phyloP scores from a whole-genome alignment of 2,113 vertebrate genomes.

The Holacanthus passer region DNA sequence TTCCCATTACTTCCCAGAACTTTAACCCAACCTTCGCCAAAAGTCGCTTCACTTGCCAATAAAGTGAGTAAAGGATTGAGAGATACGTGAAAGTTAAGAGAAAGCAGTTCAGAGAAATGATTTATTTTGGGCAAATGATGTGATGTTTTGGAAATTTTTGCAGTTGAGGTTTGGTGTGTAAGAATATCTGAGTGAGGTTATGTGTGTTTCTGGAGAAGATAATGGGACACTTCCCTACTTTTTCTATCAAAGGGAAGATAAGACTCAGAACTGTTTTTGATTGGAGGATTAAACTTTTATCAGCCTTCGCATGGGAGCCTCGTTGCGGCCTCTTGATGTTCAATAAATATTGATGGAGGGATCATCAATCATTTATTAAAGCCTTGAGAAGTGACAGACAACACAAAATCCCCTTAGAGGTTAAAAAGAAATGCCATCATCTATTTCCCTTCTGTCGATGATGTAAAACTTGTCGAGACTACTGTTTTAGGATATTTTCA shows the following conservation, averaged over 20 bases:
- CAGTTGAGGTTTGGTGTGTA: neutral
- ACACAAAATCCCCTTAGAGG: conserved; percentile 36
- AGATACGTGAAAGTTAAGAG: neutral
- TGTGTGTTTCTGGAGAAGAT: neutral
- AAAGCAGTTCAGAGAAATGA: neutral
- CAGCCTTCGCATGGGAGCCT: conserved; percentile 37
- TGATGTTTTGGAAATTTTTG: neutral
- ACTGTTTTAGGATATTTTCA: conserved; percentile 18
- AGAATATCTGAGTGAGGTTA: neutral
- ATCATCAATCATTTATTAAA: conserved; percentile 72
- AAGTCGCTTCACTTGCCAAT: neutral
- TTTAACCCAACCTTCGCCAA: neutral
- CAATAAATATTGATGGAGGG: conserved; percentile 80
- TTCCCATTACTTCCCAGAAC: neutral
- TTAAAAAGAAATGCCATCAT: conserved; percentile 36
- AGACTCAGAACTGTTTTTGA: conserved; percentile 56
- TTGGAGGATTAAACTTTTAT: conserved; percentile 76
- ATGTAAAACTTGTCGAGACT: neutral
- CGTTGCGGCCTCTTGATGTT: conserved; percentile 65
- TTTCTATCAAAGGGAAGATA: conserved; percentile 27
- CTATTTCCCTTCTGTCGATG: neutral
- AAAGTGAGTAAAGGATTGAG: neutral
- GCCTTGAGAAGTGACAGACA: conserved; percentile 44
- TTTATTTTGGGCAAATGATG: neutral
- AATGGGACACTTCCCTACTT: conserved; percentile 13